Percentiles rank a stretch among this genome's conserved stretches.
These are phyloP conservation scores for Denticeps clupeoides DNA, from an alignment of 2,797 vertebrate species.

Conservation along the genomic window DNA sequence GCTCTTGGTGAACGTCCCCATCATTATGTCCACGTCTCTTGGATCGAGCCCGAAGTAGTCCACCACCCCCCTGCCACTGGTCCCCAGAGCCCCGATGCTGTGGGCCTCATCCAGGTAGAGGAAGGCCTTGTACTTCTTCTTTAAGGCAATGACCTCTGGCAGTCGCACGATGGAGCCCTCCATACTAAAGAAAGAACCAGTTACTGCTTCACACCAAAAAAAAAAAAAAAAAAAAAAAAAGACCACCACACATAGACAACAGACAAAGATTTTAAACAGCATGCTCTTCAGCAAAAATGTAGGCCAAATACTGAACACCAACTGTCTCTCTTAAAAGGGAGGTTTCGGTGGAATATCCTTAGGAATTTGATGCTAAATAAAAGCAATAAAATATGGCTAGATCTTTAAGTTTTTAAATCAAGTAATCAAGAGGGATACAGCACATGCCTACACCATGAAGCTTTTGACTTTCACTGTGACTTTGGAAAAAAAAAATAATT, in stretches of 20 bases:
- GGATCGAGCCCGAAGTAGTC: constrained; percentile 68
- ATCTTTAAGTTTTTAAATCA: too few relatives aligned
- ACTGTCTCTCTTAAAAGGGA: too few relatives aligned
- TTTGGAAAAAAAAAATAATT: too few relatives aligned
- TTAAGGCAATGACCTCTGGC: constrained; percentile 79
- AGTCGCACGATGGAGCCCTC: constrained; percentile 84
- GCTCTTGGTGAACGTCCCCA: constrained; percentile 95
- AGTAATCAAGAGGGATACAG: too few relatives aligned
- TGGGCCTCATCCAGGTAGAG: constrained; percentile 91
- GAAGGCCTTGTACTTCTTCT: constrained; percentile 88
- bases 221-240: neutral
- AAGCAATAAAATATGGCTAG: too few relatives aligned
- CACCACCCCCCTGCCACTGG: constrained; percentile 73
- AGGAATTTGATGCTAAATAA: too few relatives aligned
- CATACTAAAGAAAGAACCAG: constrained; percentile 73
- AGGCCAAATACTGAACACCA: too few relatives aligned
- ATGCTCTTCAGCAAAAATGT: too few relatives aligned
- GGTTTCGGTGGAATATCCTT: too few relatives aligned
- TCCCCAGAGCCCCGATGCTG: constrained; percentile 79
- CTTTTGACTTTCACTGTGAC: too few relatives aligned
- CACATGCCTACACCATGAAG: too few relatives aligned
- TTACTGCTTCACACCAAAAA: neutral
- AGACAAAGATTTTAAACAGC: too few relatives aligned
- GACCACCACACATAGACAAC: neutral
- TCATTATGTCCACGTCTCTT: constrained; percentile 74